Base-by-base conservation (phyloP, 2,797 vertebrate genomes). In the Pteronotus mesoamericanus region DNA sequence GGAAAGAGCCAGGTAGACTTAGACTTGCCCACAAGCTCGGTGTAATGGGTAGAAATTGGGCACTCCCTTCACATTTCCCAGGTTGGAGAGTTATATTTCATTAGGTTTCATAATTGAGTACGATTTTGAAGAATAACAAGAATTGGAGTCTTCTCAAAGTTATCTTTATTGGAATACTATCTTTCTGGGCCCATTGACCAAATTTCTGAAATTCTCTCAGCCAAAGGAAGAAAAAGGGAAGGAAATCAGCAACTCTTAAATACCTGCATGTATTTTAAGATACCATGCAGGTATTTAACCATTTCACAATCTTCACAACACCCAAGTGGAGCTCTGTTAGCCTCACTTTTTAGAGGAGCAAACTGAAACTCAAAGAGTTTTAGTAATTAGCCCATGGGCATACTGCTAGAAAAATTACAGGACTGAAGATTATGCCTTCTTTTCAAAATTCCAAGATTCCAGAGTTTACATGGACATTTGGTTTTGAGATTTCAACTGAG, bases 181-280 rank as follows among this genome's bases (percentile, higher is more conserved):
- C 34, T 26, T 91, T 93, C 39, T 68, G 18, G 42, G 14, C 18
- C n/a, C 21, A 66, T 46, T 83, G 22, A 71, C 64, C n/a, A 44
- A 72, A 80, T 86, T 85, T 57, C 72, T 89, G 24, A 94, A 91
- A 93, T 80, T 94, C 39, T 94, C 39, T 80, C 32, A 84, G 51
- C 15, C n/a, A 44, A 32, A 29, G 22, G 7, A 39, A 72, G 19
- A 94, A 29, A 89, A 68, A 83, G 26, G 57, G 16, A 44, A 79
- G 10, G 14, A 85, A 86, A 57, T 34, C 26, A n/a, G 21, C 42
- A 48, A 32, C 57, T 80, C 29, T 15, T 51, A 68, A 77, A 55
- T 68, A 44, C 53, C 75, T 75, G 48, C 11, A 8, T 4, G 39
- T 64, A n/a, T n/a, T n/a, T n/a, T n/a, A n/a, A n/a, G n/a, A n/a